Conservation (phyloP, 2,888 invertebrate genomes). For the Cantharis flavilabris region DNA sequence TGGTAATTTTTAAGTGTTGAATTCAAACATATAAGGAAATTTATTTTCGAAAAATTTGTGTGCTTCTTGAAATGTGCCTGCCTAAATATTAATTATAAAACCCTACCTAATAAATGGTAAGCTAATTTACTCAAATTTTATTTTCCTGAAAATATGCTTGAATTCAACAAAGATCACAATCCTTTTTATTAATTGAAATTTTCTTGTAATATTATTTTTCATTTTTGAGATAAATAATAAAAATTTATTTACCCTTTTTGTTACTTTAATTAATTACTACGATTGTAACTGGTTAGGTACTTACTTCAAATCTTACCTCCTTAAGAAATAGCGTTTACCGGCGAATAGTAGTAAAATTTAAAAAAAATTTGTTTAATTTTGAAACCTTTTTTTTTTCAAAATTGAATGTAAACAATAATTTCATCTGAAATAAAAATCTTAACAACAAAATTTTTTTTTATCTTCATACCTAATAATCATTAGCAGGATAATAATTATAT, state of each 20-base stretch:
- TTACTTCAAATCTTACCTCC: background rate
- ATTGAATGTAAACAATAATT: background rate
- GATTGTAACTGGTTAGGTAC: background rate
- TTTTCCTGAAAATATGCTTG: background rate
- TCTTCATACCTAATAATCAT: too few species aligned
- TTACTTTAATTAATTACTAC: background rate
- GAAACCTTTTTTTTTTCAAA: background rate
- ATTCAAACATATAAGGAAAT: background rate
- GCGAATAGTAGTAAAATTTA: background rate
- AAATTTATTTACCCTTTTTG: background rate
- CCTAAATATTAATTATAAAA: background rate
- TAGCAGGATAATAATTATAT: too few species aligned
- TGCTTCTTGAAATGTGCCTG: background rate
- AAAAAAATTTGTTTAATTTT: background rate
- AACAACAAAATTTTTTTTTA: too few species aligned
- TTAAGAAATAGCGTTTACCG: background rate
- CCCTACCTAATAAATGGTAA: background rate
- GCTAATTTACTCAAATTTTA: background rate
- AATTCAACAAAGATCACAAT: background rate
- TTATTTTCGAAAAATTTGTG: background rate
- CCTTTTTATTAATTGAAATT: background rate
- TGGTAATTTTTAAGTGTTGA: background rate
- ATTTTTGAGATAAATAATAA: background rate
- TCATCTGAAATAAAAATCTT: background rate
- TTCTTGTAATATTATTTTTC: background rate